Percentiles rank a stretch among this genome's conserved stretches.
Conservation (phyloP, 2,888 invertebrate genomes). For the Lycocerus yunnanus region DNA sequence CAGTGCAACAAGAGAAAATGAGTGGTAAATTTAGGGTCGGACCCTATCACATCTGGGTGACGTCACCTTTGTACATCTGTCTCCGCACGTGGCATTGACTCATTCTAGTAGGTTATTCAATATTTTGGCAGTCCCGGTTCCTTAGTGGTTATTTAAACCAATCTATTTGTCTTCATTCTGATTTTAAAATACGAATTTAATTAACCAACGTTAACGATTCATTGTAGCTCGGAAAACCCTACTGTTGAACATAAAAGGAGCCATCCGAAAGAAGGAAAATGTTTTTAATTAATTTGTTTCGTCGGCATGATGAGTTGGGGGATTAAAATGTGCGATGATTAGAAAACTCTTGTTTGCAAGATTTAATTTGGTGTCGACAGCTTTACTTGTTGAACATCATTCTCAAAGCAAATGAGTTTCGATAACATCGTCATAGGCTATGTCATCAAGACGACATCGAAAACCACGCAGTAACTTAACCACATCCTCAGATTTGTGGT, state of each 20-base stretch:
- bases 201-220: not conserved
- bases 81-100: constrained; percentile 37
- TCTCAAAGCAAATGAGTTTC: not conserved
- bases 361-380: not conserved
- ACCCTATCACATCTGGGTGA: constrained; percentile 29
- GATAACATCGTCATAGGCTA: not conserved
- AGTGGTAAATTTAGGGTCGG: constrained; percentile 25
- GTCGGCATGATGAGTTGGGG: not conserved
- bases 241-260: not conserved
- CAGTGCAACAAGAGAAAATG: constrained; percentile 2
- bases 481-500: no score
- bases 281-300: not conserved
- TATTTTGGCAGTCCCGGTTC: constrained; percentile 20
- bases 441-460: no score
- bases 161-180: not conserved
- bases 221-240: not conserved
- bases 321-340: not conserved
- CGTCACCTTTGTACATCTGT: constrained; percentile 36
- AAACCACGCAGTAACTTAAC: no score
- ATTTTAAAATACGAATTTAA: not conserved
- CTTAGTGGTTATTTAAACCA: not conserved
- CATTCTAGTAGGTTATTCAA: constrained; percentile 29
- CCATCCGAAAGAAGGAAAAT: not conserved
- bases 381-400: not conserved
- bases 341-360: not conserved